These are phyloP conservation scores for Geopemphigus sp. DNA, from an alignment of 1,140 invertebrate genomes.

Conservation along the genomic window DNA sequence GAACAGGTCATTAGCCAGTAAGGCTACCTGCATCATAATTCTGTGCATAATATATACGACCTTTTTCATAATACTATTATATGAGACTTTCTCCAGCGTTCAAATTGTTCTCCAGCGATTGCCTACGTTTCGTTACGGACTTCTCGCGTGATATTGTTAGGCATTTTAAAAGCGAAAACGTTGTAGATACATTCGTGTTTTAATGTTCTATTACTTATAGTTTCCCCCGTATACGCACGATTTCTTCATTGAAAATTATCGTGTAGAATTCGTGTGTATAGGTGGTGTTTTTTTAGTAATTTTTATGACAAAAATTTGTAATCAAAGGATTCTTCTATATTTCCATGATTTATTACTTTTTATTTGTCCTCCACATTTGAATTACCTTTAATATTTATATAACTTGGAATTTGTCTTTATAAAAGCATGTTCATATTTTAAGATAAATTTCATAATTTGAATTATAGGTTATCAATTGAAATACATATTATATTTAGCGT, in stretches of 20 bases:
- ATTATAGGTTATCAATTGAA: too few relatives aligned
- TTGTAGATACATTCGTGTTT: neutral
- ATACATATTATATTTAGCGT: too few relatives aligned
- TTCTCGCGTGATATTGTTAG: constrained; percentile 12
- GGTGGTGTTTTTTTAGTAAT: neutral
- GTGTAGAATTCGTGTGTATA: neutral
- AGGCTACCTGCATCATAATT: neutral
- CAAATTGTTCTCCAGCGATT: constrained; percentile 2
- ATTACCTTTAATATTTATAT: neutral
- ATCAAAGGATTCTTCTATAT: neutral
- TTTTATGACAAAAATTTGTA: neutral
- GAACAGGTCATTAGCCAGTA: neutral
- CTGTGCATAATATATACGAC: neutral
- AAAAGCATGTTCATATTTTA: too few relatives aligned
- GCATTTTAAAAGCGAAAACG: neutral
- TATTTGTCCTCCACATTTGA: constrained; percentile 13
- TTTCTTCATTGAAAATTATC: neutral
- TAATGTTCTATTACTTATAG: neutral
- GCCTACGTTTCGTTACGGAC: constrained; percentile 8
- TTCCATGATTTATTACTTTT: neutral
- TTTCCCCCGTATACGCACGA: neutral
- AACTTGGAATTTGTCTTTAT: neutral
- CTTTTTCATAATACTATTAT: constrained; percentile 22
- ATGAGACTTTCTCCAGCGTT: constrained; percentile 12
- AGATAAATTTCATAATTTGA: too few relatives aligned